phyloP scores from a whole-genome alignment of 2,888 invertebrate genomes.

The Eupithecia subumbrata region DNA sequence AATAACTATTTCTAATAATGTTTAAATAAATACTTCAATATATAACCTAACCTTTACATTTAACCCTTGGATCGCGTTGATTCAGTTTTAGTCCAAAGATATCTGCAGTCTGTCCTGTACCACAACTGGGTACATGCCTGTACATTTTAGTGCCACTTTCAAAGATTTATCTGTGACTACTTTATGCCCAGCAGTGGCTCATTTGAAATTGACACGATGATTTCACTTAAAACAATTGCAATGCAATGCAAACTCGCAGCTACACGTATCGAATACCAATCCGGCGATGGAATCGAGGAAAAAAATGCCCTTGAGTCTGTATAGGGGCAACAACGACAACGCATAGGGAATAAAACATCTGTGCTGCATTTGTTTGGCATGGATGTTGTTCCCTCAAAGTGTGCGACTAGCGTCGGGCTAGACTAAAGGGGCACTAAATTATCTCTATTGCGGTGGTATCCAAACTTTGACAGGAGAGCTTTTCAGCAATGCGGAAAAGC shows the following conservation, averaged over 20 bases:
- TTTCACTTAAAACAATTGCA: slow-evolving; percentile 36
- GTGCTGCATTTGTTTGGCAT: background rate
- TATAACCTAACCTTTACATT: background rate
- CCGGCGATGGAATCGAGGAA: slow-evolving; percentile 34
- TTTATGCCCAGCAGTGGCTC: background rate
- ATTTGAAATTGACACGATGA: background rate
- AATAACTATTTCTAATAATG: background rate
- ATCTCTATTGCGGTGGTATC: too few relatives aligned
- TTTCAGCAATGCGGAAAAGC: too few relatives aligned
- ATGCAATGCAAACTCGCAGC: slow-evolving; percentile 45
- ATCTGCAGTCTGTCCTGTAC: background rate
- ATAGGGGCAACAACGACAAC: slow-evolving; percentile 24
- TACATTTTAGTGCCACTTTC: background rate
- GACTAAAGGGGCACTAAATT: too few relatives aligned
- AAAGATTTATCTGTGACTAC: background rate
- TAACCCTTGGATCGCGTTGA: background rate
- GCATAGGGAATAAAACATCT: slow-evolving; percentile 32
- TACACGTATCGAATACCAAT: slow-evolving; percentile 56
- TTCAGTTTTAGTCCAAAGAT: background rate
- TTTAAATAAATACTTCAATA: background rate
- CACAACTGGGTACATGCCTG: too few relatives aligned
- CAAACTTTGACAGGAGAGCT: too few relatives aligned
- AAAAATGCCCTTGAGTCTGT: slow-evolving; percentile 43
- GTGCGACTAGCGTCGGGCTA: background rate
- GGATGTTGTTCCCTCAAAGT: background rate